A percentile compares a stretch with the other conserved stretches of the same genome.
Evolutionary conservation across 2,113 vertebrate genomes (phyloP).

Genomic region (Todiramphus chloris): DNA sequence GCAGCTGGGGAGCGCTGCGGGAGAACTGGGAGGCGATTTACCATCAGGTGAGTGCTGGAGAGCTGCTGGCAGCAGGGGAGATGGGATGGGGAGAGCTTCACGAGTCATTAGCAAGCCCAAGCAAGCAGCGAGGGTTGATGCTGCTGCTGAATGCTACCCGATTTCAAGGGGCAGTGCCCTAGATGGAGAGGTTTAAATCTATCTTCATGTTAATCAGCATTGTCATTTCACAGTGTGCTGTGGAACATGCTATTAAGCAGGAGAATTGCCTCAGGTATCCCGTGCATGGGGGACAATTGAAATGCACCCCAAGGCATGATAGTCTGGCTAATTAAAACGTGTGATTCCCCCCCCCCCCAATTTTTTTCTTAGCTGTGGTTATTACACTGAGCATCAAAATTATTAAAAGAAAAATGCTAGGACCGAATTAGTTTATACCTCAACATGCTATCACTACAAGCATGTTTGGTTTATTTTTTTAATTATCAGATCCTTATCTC

Average conservation of each 20-base stretch:
- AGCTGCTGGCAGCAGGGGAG: neutral
- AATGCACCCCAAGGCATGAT: neutral
- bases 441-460: neutral
- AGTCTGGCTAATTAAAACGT: neutral
- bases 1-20: constrained; percentile 80
- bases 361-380: neutral
- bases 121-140: neutral
- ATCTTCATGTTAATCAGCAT: neutral
- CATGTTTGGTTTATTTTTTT: neutral
- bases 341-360: neutral
- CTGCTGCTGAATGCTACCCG: neutral
- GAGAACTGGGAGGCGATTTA: constrained; percentile 87
- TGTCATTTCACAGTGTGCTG: neutral
- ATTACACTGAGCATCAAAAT: neutral
- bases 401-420: neutral
- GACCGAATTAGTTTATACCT: neutral
- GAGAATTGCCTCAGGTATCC: neutral
- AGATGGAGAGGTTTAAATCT: neutral
- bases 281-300: neutral
- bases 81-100: neutral
- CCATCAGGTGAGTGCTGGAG: constrained; percentile 79
- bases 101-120: neutral
- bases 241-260: neutral
- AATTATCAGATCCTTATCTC: neutral
- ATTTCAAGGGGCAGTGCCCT: neutral